phyloP scores from a whole-genome alignment of 2,888 invertebrate genomes.

The Mermis nigrescens region DNA sequence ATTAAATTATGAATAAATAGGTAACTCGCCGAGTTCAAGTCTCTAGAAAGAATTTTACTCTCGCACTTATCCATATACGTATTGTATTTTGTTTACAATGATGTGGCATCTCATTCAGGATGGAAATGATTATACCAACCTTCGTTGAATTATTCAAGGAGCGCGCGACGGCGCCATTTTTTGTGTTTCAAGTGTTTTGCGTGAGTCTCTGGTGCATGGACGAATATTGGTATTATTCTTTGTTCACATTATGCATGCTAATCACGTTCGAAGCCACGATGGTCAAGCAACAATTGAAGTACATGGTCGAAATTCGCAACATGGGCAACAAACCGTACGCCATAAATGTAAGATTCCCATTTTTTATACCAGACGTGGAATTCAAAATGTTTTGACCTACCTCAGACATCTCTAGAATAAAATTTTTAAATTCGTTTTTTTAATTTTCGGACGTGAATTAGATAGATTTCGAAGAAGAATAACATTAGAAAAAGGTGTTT shows the following conservation, averaged over 20 bases:
- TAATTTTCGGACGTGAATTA: too few relatives aligned
- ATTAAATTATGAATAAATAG: too few relatives aligned
- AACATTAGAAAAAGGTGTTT: too few relatives aligned
- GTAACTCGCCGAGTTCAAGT: too few relatives aligned
- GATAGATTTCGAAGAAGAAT: too few relatives aligned
- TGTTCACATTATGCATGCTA: slow-evolving; percentile 85
- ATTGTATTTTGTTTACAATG: not conserved
- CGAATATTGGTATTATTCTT: slow-evolving; percentile 89
- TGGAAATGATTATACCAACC: slow-evolving; percentile 71
- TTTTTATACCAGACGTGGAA: too few relatives aligned
- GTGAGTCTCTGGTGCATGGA: slow-evolving; percentile 96
- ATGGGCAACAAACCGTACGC: slow-evolving; percentile 95
- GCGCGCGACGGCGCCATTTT: slow-evolving; percentile 94
- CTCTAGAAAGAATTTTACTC: too few relatives aligned
- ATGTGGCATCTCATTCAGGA: slow-evolving; percentile 34
- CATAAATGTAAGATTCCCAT: slow-evolving; percentile 43
- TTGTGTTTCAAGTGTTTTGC: slow-evolving; percentile 96
- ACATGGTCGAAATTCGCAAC: slow-evolving; percentile 94
- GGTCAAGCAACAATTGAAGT: slow-evolving; percentile 86
- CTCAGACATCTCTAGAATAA: too few relatives aligned
- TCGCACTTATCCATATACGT: too few relatives aligned
- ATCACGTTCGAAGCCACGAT: slow-evolving; percentile 90
- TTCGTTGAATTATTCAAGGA: slow-evolving; percentile 90
- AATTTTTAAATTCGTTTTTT: too few relatives aligned
- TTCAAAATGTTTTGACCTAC: too few relatives aligned